These are phyloP conservation scores for Lepisosteus oculatus DNA, from an alignment of 2,113 vertebrate species.

Conservation along the genomic window DNA sequence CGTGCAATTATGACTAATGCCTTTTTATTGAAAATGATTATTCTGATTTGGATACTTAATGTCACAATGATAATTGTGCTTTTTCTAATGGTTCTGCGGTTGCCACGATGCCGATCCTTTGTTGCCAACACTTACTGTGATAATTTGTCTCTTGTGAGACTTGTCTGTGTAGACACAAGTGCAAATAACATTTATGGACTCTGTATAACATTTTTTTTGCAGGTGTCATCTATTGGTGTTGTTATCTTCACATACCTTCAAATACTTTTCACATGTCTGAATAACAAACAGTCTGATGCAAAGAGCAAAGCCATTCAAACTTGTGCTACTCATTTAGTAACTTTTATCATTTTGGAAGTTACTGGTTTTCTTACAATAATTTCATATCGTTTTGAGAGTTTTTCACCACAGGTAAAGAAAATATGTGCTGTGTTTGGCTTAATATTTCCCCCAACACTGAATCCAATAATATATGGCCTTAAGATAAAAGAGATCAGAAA, in stretches of 20 bases:
- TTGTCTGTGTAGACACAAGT: constrained; percentile 54
- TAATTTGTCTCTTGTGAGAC: constrained; percentile 48
- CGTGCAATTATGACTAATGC: constrained; percentile 49
- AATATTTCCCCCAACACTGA: constrained; percentile 57
- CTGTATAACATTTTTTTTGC: constrained; percentile 2
- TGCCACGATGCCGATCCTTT: constrained; percentile 53
- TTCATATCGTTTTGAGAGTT: constrained; percentile 45
- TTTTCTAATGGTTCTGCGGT: constrained; percentile 54
- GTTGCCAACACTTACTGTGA: constrained; percentile 55
- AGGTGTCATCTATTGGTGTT: constrained; percentile 28
- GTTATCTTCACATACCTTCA: constrained; percentile 55
- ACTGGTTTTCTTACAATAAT: constrained; percentile 60
- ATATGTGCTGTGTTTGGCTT: constrained; percentile 50
- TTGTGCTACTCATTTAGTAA: constrained; percentile 57
- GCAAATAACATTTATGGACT: constrained; percentile 60
- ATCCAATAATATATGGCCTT: constrained; percentile 66
- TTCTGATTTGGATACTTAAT: constrained; percentile 39
- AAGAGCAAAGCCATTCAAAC: constrained; percentile 65
- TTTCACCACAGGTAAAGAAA: constrained; percentile 42
- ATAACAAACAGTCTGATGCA: constrained; percentile 47
- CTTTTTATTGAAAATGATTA: constrained; percentile 49
- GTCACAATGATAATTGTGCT: constrained; percentile 44
- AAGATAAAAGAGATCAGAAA: constrained; percentile 63
- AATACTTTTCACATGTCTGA: constrained; percentile 61
- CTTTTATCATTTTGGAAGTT: constrained; percentile 59